Base-by-base conservation (phyloP, 2,888 invertebrate genomes). In the Amblyjoppa fuscipennis region DNA sequence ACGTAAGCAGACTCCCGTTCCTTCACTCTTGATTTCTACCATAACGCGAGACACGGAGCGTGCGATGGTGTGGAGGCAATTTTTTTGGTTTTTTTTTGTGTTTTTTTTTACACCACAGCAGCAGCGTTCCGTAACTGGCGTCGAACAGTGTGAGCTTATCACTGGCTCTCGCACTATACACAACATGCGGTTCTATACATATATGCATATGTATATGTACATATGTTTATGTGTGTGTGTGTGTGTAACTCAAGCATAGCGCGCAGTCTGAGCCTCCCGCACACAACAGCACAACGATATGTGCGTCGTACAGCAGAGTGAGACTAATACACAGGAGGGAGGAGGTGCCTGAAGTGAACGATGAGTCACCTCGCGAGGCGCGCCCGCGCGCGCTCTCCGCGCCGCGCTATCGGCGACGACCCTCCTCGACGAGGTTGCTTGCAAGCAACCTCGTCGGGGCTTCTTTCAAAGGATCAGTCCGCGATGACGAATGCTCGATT, bases 311-410 rank as follows among this genome's bases (percentile, higher is more conserved):
- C 68, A 81, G 56, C 56, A 56, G 45, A 41, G 41, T 59, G 78
- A 70, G 49, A 77, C 61, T n/a, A 41, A 31, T 66, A 83, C 71
- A 45, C 45, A 13, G 45, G 11, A 70, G 56, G 71, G 76, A 75
- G 71, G 83, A 87, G 77, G 81, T 78, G 76, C 71, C 81, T 81
- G 79, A 79, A 85, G 85, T 75, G 85, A 85, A 81, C 80, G 85
- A 85, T 88, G 87, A 88, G 86, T 88, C 87, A 88, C 85, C 87
- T 74, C 81, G 83, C 84, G 85, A 87, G 83, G 81, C 74, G 85
- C 69, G 80, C 75, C 78, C 84, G 82, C 78, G 81, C 83, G 78
- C 81, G 28, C 77, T 64, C 82, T 70, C 38, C 69, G 70, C 61
- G 61, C 45, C 78, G 64, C 84, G 78, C 85, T 77, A 76, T 75